Evolutionary conservation across 2,888 invertebrate genomes (phyloP).

Genomic region (Eupithecia abbreviata): DNA sequence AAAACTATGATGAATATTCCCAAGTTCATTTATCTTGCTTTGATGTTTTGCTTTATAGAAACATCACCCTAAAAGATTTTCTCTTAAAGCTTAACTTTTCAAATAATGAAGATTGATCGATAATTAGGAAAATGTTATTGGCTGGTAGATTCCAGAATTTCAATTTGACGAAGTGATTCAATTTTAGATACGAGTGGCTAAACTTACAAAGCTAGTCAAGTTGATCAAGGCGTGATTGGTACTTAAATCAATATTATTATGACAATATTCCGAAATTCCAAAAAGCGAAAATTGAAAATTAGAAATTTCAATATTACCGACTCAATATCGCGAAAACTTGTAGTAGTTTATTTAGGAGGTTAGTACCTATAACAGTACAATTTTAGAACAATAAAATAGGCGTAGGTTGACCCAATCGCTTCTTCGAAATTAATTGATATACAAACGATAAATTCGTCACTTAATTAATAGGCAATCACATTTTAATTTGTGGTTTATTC

Average conservation of each 20-base stretch:
- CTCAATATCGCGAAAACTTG: too few species aligned
- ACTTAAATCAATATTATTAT: background rate
- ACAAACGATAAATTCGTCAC: background rate
- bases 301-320: background rate
- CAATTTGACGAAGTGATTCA: conserved; percentile 11
- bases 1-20: background rate
- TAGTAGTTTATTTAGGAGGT: background rate
- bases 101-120: conserved; percentile 34
- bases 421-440: background rate
- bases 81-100: conserved; percentile 32
- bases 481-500: background rate
- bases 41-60: background rate
- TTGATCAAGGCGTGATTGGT: background rate
- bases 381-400: background rate
- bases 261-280: background rate
- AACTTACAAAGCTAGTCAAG: background rate
- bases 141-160: conserved; percentile 17
- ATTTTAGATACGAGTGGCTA: background rate
- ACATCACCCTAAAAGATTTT: background rate
- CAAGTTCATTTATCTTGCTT: background rate
- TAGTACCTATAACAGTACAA: background rate
- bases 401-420: background rate
- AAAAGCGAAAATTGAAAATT: background rate
- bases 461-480: background rate
- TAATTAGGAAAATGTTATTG: conserved; percentile 36